Base-by-base conservation (phyloP, 1,140 invertebrate genomes). In the Globodera rostochiensis region DNA sequence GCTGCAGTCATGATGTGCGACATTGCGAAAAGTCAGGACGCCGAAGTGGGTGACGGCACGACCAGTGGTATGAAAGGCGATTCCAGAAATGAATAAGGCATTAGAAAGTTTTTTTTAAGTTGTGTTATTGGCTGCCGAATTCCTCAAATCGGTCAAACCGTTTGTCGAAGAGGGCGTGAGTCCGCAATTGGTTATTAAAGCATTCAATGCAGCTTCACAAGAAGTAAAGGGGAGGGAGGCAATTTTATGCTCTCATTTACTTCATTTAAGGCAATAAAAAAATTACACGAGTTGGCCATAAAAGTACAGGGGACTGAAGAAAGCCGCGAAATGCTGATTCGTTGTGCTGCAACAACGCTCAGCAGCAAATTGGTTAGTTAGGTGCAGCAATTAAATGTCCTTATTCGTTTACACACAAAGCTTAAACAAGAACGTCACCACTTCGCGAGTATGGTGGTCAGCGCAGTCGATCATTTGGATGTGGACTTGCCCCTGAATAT, bases 11-110 rank as follows among this genome's bases (percentile, higher is more conserved):
- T 95, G 19, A 91, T 99, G 69, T 97, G 99, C 19, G 97, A 99
- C 88, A 99, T 99, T 90, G 98, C 98, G 19, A 97, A 97, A 90
- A 98, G 96, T 76, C 98, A 99, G 91, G 98, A 99, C 93, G 95
- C 95, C 77, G 97, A 99, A 93, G 97, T 96, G 91, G 92, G 88
- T 11, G 86, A 90, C 81, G 88, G 87, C 73, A 90, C 87, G 47
- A 88, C 88, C n/a, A 84, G 81, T 36, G 84, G 83, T 86, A 66
- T 53, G 75, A 25, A 79, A 77, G 19, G 7, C 46, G 8, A 82
- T 64, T 85, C 36, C 4, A 66, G 45, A 15, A 80, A 45, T 67
- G 19, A 50, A n/a, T 79, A 80, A 36, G 67, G 45, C 25, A 70
- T 90, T 85, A 81, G 11, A 53, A 53, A 9, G 50, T 53, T 53